phyloP scores from a whole-genome alignment of 1,140 invertebrate species.

The Ceratosolen solmsi region DNA sequence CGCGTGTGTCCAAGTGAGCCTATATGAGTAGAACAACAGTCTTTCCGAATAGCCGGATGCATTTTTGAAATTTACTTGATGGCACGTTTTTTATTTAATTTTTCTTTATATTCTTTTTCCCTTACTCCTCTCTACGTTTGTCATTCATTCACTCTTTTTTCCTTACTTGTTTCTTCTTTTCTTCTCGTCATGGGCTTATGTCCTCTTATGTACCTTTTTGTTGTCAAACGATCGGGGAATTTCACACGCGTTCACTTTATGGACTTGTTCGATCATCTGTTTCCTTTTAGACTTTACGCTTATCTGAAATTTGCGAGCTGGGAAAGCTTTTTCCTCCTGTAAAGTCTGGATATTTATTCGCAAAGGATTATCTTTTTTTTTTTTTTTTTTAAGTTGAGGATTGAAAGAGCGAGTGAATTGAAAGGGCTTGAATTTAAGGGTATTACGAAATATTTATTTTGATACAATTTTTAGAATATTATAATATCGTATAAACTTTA shows the following conservation, averaged over 20 bases:
- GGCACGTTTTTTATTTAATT: neutral
- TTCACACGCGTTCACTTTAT: slow-evolving; percentile 30
- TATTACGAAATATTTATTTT: neutral
- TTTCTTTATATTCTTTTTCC: no score
- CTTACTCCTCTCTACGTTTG: neutral
- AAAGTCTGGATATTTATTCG: neutral
- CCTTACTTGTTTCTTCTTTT: slow-evolving; percentile 20
- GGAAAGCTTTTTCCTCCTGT: slow-evolving; percentile 34
- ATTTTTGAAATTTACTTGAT: slow-evolving; percentile 19
- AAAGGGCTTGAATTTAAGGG: neutral
- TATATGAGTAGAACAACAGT: neutral
- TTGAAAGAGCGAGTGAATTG: neutral
- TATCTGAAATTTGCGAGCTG: slow-evolving; percentile 38
- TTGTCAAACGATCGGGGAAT: slow-evolving; percentile 15
- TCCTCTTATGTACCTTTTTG: neutral
- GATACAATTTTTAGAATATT: neutral
- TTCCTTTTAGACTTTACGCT: slow-evolving; percentile 46
- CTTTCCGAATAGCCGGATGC: slow-evolving; percentile 5
- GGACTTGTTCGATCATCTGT: slow-evolving; percentile 44
- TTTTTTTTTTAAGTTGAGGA: slow-evolving; percentile 1
- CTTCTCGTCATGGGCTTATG: neutral
- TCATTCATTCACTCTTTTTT: neutral
- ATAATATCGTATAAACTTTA: no score
- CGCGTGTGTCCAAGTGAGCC: neutral
- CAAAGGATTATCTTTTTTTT: neutral